Evolutionary conservation across 2,113 vertebrate genomes (phyloP), one percentile per base, ranked within the genome.

Genomic region (Haemorhous mexicanus): DNA sequence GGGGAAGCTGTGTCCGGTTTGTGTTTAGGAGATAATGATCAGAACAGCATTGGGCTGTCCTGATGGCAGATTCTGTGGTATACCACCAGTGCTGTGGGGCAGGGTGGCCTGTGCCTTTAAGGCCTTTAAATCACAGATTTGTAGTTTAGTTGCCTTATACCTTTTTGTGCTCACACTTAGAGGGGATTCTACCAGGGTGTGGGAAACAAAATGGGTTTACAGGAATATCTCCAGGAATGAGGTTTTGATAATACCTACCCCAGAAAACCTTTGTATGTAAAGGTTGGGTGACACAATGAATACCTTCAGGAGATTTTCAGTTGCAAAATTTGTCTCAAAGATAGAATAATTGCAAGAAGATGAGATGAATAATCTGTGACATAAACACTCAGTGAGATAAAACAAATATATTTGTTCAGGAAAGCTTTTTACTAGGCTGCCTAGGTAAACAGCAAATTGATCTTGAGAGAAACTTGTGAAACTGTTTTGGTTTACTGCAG

Each of bases 261-360:
- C 7, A 63, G 72, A 70, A 77, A 79, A 33, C 3, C 6, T 39
- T 79, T 64, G 41, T 47, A 22, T 33, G 46, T 50, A 83, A 59
- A 9, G 15, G 2, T 32, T 0, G 0, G 5, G 21, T 84, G 56
- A 22, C 39, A 44, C 30, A 70, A 24, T 66, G 3, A 62, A 62
- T 46, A 21, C 41, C 9, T 89, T 35, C 23, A 67, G 43, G 15
- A 55, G 16, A 13, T 70, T 81, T 64, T 62, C 11, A 5, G 9
- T 59, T 67, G 47, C 44, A 78, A 59, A 87, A 44, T 89, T n/a
- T 82, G 21, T 2, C 41, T 94, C 15, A 64, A 90, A 79, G 39
- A 23, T 44, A 19, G 13, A 41, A 21, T 43, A 49, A 63, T 43
- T 62, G 33, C 55, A 52, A 76, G 27, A 81, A 78, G 77, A 83